These are phyloP conservation scores for Horisme vitalbata DNA, from an alignment of 2,888 invertebrate species.

Conservation along the genomic window DNA sequence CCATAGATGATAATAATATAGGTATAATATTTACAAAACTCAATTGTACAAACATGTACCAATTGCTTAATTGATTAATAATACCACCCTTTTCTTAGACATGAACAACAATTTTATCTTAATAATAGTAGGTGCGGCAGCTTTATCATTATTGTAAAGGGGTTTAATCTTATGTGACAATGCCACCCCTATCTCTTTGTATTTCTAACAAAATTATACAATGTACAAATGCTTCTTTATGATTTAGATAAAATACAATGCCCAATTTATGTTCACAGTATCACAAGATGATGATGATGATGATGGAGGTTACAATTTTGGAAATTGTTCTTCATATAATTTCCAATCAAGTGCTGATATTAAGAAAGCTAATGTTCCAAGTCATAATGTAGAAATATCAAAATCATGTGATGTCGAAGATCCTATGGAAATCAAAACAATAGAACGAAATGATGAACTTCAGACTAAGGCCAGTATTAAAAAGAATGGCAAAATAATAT, in stretches of 20 bases:
- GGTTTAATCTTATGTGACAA: no score
- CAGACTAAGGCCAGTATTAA: conserved; percentile 29
- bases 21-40: no score
- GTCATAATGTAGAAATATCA: conserved; percentile 26
- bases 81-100: neutral
- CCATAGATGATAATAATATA: no score
- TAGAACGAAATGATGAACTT: conserved; percentile 21
- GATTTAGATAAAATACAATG: no score
- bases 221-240: no score
- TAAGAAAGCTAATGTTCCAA: conserved; percentile 28
- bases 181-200: no score
- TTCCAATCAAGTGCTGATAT: conserved; percentile 42
- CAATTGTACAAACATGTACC: no score
- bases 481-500: conserved; percentile 41
- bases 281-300: conserved; percentile 73
- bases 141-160: no score
- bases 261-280: conserved; percentile 49
- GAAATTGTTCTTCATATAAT: conserved; percentile 58
- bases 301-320: conserved; percentile 58
- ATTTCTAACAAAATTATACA: no score
- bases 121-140: neutral
- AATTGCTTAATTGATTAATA: no score
- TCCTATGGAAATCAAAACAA: conserved; percentile 28
- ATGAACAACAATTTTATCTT: neutral
- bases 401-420: conserved; percentile 30